Conservation (phyloP, 2,888 invertebrate genomes). For the Poecilus cupreus region DNA sequence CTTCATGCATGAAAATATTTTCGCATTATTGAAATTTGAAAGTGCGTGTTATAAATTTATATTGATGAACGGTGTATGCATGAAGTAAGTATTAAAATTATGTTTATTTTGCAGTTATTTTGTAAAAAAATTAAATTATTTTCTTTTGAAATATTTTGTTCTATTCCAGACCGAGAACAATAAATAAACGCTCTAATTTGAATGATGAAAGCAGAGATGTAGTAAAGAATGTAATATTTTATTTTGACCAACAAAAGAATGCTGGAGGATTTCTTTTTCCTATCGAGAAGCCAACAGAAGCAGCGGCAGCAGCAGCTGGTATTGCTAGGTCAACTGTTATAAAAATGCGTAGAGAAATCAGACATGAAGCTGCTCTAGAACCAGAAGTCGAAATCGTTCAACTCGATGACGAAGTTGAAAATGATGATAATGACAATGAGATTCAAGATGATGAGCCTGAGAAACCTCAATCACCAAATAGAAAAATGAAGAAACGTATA, state of each 20-base stretch:
- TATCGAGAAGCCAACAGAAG: slow-evolving; percentile 31
- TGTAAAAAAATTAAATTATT: neutral
- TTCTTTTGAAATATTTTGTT: neutral
- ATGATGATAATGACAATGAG: neutral
- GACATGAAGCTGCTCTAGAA: neutral
- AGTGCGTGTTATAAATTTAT: neutral
- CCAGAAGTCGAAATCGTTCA: neutral
- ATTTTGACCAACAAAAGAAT: slow-evolving; percentile 29
- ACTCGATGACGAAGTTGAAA: neutral
- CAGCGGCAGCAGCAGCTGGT: slow-evolving; percentile 24
- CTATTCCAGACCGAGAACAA: slow-evolving; percentile 16
- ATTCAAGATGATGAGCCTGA: neutral
- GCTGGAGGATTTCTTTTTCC: slow-evolving; percentile 18
- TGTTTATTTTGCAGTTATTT: neutral
- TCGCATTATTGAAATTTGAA: neutral
- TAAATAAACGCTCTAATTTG: neutral
- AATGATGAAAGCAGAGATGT: slow-evolving; percentile 9
- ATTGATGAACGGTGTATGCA: too few relatives aligned
- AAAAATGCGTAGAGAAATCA: slow-evolving; percentile 19
- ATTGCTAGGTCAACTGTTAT: slow-evolving; percentile 10
- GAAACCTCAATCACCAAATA: neutral
- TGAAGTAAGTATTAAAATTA: slow-evolving; percentile 5
- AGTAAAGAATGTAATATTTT: slow-evolving; percentile 35
- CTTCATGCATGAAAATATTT: neutral
- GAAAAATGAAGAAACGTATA: neutral